Evolutionary conservation across 2,113 vertebrate species (phyloP).

Genomic region (Paramisgurnus dabryanus): DNA sequence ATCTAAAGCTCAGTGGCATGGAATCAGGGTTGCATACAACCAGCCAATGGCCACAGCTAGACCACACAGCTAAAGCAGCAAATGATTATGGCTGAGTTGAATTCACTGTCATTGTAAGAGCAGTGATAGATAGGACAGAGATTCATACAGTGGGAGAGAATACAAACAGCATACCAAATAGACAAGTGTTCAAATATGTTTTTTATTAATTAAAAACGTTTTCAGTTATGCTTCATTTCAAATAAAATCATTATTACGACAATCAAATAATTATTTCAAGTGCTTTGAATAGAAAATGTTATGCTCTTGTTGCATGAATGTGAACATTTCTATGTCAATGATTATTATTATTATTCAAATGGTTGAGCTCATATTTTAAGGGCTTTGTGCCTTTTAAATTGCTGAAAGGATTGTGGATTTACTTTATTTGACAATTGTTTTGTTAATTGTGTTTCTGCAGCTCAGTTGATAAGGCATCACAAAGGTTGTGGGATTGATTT

Average conservation of each 20-base stretch:
- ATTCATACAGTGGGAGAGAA: slow-evolving; percentile 28
- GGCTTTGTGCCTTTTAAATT: neutral
- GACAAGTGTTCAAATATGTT: slow-evolving; percentile 8
- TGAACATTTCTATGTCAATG: neutral
- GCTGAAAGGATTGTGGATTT: neutral
- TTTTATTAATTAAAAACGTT: no score
- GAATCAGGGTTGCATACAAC: neutral
- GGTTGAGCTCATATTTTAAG: neutral
- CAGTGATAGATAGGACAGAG: slow-evolving; percentile 27
- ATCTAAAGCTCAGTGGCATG: slow-evolving; percentile 10
- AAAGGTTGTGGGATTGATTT: no score
- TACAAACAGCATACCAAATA: slow-evolving; percentile 17
- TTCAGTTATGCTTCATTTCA: slow-evolving; percentile 56
- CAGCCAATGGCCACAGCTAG: neutral
- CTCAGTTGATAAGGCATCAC: no score
- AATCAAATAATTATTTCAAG: slow-evolving; percentile 65
- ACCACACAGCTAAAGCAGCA: slow-evolving; percentile 38
- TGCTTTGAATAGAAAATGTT: slow-evolving; percentile 57
- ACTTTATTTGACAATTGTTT: no score
- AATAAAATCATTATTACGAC: slow-evolving; percentile 65
- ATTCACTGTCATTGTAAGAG: slow-evolving; percentile 10
- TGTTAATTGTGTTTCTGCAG: no score
- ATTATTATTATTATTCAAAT: neutral
- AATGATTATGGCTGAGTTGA: slow-evolving; percentile 35
- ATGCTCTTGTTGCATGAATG: slow-evolving; percentile 8